phyloP scores from a whole-genome alignment of 2,888 invertebrate genomes.

The Vannuccia rotundouncinata region DNA sequence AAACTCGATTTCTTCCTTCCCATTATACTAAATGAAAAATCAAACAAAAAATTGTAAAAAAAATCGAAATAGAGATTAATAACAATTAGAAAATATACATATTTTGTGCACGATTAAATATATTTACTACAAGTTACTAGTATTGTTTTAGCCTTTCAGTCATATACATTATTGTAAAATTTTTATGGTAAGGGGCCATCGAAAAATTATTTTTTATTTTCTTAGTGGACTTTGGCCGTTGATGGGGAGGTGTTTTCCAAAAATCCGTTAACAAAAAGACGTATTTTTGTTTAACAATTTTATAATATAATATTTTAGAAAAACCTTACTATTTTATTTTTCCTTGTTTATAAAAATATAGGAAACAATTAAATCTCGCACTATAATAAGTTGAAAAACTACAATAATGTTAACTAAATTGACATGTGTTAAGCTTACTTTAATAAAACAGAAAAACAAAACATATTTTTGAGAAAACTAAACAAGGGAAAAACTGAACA shows the following conservation, averaged over 20 bases:
- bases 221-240: too few species aligned
- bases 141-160: not conserved
- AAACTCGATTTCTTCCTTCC: not conserved
- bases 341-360: too few species aligned
- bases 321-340: too few species aligned
- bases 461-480: not conserved
- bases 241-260: too few species aligned
- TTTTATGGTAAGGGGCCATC: not conserved
- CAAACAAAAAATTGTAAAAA: not conserved
- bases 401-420: too few species aligned
- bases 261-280: too few species aligned
- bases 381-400: too few species aligned
- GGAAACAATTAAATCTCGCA: too few species aligned
- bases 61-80: not conserved
- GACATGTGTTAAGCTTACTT: too few species aligned
- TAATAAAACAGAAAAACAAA: not conserved
- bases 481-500: not conserved
- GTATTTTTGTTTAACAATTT: too few species aligned
- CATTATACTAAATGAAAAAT: not conserved
- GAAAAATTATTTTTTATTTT: too few species aligned
- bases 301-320: too few species aligned
- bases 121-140: not conserved
- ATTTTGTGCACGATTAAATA: not conserved
- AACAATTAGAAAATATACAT: not conserved
- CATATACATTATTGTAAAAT: not conserved